Percentiles rank a stretch among this genome's conserved stretches.
phyloP scores from a whole-genome alignment of 2,113 vertebrate species.

The Thalassarche chlororhynchos region DNA sequence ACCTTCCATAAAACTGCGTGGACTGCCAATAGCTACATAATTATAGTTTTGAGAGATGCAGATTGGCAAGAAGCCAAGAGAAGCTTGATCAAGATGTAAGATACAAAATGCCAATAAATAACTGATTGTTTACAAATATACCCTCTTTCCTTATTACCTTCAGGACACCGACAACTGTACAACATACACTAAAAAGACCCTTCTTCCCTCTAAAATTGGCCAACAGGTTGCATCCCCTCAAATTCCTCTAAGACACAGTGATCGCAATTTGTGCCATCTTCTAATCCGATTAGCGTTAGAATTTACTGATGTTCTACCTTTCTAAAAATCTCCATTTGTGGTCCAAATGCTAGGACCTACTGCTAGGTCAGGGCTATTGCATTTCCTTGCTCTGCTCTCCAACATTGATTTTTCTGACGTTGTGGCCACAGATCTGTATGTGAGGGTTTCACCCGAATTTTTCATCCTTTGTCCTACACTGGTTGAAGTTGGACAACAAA shows the following conservation, averaged over 20 bases:
- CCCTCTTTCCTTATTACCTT: background rate
- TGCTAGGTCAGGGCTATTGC: background rate
- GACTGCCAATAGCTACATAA: background rate
- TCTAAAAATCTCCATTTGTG: background rate
- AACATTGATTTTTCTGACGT: accelerated
- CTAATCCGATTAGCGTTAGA: background rate
- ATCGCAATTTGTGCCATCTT: background rate
- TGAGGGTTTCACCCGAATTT: background rate
- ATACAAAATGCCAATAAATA: background rate
- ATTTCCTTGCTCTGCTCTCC: background rate
- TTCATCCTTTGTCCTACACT: background rate
- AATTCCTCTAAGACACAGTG: background rate
- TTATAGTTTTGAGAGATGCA: background rate
- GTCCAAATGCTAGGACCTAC: background rate
- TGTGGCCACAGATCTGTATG: background rate
- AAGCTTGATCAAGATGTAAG: background rate
- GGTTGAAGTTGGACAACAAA: background rate
- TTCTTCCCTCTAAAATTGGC: background rate
- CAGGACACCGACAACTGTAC: background rate
- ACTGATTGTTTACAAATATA: background rate
- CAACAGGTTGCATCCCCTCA: background rate
- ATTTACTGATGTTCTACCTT: background rate
- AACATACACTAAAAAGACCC: background rate
- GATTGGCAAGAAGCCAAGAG: background rate
- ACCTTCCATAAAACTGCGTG: background rate